These are phyloP conservation scores for Basileuterus tristriatus DNA, from an alignment of 2,797 vertebrate genomes.

Conservation along the genomic window DNA sequence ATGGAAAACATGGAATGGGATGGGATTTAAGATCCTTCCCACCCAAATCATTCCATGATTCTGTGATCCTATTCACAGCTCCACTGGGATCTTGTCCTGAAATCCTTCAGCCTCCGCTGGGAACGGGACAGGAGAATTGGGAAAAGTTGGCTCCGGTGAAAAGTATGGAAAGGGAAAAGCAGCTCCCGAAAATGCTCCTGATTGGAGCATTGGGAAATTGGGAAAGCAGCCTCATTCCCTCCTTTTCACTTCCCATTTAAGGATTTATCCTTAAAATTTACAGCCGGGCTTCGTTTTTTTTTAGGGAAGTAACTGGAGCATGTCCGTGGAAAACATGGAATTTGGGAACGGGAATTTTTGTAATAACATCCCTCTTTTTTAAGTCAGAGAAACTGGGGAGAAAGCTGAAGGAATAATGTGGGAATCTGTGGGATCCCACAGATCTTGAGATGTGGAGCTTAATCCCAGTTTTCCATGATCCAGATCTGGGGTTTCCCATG, in stretches of 20 bases:
- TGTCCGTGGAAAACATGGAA: rapidly evolving
- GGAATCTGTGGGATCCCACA: not conserved
- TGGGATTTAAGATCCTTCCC: not conserved
- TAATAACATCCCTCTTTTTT: not conserved
- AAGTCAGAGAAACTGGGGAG: not conserved
- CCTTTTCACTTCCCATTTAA: rapidly evolving
- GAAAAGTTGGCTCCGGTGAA: rapidly evolving
- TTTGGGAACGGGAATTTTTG: not conserved
- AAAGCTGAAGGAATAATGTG: not conserved
- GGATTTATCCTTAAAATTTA: not conserved
- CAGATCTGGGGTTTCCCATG: rapidly evolving
- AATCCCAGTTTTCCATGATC: not conserved
- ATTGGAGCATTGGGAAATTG: not conserved
- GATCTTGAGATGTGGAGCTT: not conserved
- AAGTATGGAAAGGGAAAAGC: not conserved
- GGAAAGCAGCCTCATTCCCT: not conserved
- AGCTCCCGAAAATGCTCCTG: rapidly evolving
- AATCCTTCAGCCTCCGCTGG: not conserved
- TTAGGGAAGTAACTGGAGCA: rapidly evolving
- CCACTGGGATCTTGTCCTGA: not conserved
- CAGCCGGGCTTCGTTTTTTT: rapidly evolving
- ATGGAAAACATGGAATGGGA: not conserved
- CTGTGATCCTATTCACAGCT: not conserved
- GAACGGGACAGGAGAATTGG: rapidly evolving
- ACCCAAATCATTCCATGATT: not conserved